Evolutionary conservation across 2,888 invertebrate genomes (phyloP).

Genomic region (Arctia plantaginis): DNA sequence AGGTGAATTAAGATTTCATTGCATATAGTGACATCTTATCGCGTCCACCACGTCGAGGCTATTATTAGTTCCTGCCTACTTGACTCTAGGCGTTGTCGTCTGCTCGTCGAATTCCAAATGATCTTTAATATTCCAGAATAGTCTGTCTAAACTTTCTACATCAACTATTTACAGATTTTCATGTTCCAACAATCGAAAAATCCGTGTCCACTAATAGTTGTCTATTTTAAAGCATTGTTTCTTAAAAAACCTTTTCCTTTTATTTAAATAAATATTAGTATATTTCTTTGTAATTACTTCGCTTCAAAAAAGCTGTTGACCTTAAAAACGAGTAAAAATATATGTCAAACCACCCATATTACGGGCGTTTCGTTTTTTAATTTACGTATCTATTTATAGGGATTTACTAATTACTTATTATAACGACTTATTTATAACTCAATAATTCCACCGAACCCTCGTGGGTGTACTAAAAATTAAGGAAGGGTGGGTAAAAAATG

Average conservation of each 20-base stretch:
- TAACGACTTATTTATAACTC: neutral
- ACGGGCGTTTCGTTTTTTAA: neutral
- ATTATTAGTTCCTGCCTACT: neutral
- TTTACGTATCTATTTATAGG: neutral
- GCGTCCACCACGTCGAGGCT: neutral
- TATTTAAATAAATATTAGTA: neutral
- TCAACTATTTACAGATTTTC: neutral
- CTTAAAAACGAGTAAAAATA: neutral
- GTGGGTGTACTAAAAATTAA: conserved; percentile 9
- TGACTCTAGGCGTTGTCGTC: neutral
- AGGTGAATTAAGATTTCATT: neutral
- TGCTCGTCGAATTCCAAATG: neutral
- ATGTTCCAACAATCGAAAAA: neutral
- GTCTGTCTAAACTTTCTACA: neutral
- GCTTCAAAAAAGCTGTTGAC: neutral
- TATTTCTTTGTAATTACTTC: neutral
- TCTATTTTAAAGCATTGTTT: neutral
- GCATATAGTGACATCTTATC: neutral
- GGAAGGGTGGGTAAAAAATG: neutral
- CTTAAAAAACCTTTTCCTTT: no score
- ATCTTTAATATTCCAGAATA: neutral
- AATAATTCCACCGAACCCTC: neutral
- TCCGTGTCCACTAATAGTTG: neutral
- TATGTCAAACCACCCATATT: neutral
- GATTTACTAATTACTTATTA: neutral